Percentiles rank a stretch among this genome's conserved stretches.
phyloP scores from a whole-genome alignment of 2,888 invertebrate species.

The Hypolimnas misippus region DNA sequence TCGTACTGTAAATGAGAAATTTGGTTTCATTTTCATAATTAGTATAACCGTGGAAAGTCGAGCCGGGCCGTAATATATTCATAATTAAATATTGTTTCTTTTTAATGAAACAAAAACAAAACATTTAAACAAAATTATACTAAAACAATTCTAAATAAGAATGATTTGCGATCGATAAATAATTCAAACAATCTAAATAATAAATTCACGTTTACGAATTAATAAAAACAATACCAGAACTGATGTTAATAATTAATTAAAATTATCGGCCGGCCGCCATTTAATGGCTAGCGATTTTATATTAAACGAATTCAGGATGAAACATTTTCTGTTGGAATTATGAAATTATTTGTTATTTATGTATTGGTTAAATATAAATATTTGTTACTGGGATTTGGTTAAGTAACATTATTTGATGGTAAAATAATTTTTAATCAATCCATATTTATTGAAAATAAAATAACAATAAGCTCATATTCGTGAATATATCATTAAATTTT shows the following conservation, averaged over 20 bases:
- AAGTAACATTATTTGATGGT: too few species aligned
- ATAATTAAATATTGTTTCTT: too few species aligned
- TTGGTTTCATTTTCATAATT: too few species aligned
- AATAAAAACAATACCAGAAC: constrained; percentile 15
- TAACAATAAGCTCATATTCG: too few species aligned
- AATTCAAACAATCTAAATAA: constrained; percentile 12
- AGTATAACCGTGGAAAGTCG: too few species aligned
- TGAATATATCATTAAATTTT: too few species aligned
- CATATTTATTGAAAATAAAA: too few species aligned
- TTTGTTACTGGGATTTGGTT: not conserved
- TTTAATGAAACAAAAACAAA: too few species aligned
- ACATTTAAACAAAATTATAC: not conserved
- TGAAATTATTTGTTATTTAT: not conserved
- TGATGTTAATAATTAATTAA: constrained; percentile 19
- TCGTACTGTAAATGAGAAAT: too few species aligned
- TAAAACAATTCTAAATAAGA: not conserved
- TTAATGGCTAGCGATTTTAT: not conserved
- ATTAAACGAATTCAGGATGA: constrained; percentile 10
- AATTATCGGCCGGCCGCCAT: constrained; percentile 1
- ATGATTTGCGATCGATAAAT: not conserved
- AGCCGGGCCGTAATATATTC: too few species aligned
- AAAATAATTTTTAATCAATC: too few species aligned
- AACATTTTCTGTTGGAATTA: constrained; percentile 8
- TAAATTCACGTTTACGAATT: constrained; percentile 12
- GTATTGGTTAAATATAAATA: not conserved